Base-by-base conservation (phyloP, 1,140 invertebrate species). In the Psix sp. region DNA sequence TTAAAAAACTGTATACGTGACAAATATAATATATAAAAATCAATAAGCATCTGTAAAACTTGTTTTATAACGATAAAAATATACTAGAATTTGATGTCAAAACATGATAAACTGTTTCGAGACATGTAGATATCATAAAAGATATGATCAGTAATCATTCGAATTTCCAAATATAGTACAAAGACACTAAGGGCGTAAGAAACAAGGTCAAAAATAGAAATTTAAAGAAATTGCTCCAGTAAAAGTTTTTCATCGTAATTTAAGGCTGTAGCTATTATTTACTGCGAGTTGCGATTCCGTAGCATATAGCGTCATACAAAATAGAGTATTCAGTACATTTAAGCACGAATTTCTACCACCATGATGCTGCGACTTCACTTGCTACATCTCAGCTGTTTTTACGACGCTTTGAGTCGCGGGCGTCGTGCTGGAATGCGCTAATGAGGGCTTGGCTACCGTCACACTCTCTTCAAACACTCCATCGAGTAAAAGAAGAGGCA, bases 371-470 rank as follows among this genome's bases (percentile, higher is more conserved):
- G 60, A 72, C 49, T 38, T 72, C 26, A 42, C 68, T 78, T 76
- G 80, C 79, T 83, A 85, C 82, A 82, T 86, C 82, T 84, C 83
- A 84, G 82, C 81, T 82, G 84, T 85, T 86, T 86, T 86, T 86
- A 86, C 83, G 84, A 85, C 84, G 79, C 85, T 86, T 86, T 86
- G 81, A 87, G 81, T 85, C 79, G 84, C 84, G 82, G 81, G 84
- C 82, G 84, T 85, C 83, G 82, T 81, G 78, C 71, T 82, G 84
- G 86, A 87, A 87, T 87, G 86, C 85, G 84, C 83, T 86, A 87
- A 87, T 87, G 86, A 87, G 84, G 82, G 84, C 84, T 86, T 86
- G 84, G 84, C 84, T 86, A 84, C 80, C 81, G 80, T 84, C 83
- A 82, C 80, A 67, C 81, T 82, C 80, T 77, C 80, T 67, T 67